Conservation (phyloP, 2,113 vertebrate species). For the Dissostichus mawsoni region DNA sequence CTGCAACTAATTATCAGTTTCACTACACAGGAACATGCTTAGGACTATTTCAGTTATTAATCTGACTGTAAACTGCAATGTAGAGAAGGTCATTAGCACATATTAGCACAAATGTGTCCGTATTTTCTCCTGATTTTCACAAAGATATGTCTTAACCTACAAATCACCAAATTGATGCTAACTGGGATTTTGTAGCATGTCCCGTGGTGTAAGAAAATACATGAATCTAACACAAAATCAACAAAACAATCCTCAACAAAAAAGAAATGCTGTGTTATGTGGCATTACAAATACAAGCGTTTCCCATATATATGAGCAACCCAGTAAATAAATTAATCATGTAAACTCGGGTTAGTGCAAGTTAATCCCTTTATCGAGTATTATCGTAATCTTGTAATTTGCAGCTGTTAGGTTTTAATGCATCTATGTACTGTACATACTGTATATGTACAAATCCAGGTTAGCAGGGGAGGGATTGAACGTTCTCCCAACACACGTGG, state of each 20-base stretch:
- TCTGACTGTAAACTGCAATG: neutral
- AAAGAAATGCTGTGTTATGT: neutral
- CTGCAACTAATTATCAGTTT: neutral
- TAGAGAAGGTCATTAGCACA: neutral
- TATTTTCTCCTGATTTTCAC: neutral
- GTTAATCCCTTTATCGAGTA: neutral
- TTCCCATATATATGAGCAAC: neutral
- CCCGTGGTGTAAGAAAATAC: neutral
- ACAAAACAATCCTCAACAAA: neutral
- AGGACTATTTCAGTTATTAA: neutral
- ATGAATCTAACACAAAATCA: neutral
- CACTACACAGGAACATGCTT: neutral
- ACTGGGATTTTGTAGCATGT: neutral
- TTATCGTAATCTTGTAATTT: neutral
- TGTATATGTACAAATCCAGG: constrained; percentile 6
- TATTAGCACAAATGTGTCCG: no score
- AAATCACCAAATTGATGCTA: neutral
- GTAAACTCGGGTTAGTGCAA: neutral
- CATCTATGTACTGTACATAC: neutral
- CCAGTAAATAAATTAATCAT: neutral
- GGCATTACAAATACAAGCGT: neutral
- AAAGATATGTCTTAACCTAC: neutral
- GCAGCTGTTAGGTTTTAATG: neutral
- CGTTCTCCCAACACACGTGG: constrained; percentile 18
- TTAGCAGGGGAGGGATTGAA: constrained; percentile 23